Evolutionary conservation across 2,888 invertebrate genomes (phyloP), one percentile per base, ranked within the genome.

Genomic region (Ischnura elegans): DNA sequence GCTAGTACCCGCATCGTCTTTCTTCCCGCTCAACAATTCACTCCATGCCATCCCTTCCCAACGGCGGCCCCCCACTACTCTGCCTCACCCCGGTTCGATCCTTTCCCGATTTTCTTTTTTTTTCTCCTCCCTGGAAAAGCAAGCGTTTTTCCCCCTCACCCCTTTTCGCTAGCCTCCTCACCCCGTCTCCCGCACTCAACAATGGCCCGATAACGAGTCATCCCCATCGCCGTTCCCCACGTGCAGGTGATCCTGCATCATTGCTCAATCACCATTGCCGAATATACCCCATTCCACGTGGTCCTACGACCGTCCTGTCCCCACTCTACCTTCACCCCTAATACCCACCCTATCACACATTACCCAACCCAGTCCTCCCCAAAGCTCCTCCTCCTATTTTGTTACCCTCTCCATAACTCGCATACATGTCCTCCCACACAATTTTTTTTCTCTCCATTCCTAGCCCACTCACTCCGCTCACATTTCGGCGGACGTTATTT

Each of bases 141-240:
- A 6, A 61, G 61, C 76, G 10, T 4, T n/a, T 8, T 61, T 61
- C 21, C 61, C 21, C n/a, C n/a, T 2, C n/a, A 5, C 61, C 61
- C 61, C 25, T 61, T 5, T 19, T 61, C 21, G 19, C 25, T 61
- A 25, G n/a, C 61, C 85, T 36, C 29, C 42, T 42, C 36, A 0
- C 76, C 76, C 76, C 25, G 55, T 13, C 13, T 10, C 51, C 51
- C 51, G 2, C 2, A 42, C 90, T 61, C 90, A 90, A 90, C 90
- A 90, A 90, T 90, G 29, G 43, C 90, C 90, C n/a, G 90, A 90
- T 90, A 90, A 90, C 90, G 90, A 90, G 61, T 66, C 43, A 61
- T 90, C 61, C 90, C 10, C 76, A 55, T 55, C 42, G 61, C 21
- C 61, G 61, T n/a, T 55, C 61, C 47, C 90, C 90, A 43, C 90